Conservation (phyloP, 2,888 invertebrate species). For the Dicyrtomina minuta region DNA sequence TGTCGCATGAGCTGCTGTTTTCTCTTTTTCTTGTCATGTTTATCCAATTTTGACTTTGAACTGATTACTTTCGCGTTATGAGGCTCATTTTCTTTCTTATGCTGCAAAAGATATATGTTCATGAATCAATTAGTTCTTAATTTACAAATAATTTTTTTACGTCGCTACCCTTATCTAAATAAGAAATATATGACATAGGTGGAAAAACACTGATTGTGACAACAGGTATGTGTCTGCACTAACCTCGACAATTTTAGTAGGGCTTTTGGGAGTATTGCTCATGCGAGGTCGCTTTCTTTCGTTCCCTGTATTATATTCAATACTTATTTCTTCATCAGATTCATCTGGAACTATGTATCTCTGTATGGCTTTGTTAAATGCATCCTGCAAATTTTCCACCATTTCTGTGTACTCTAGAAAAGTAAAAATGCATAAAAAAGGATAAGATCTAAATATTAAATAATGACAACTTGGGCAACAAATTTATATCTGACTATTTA, state of each 20-base stretch:
- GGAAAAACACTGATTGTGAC: no score
- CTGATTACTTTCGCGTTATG: constrained; percentile 26
- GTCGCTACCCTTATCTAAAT: no score
- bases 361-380: constrained; percentile 77
- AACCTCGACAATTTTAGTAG: constrained; percentile 23
- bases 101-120: constrained; percentile 27
- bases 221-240: background rate
- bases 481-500: background rate
- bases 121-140: no score
- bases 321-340: constrained; percentile 61
- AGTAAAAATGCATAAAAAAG: constrained; percentile 30
- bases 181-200: no score
- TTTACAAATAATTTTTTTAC: no score
- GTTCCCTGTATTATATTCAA: constrained; percentile 52
- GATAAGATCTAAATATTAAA: background rate
- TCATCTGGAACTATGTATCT: constrained; percentile 75
- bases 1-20: constrained; percentile 56
- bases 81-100: constrained; percentile 49
- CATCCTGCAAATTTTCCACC: constrained; percentile 79
- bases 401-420: constrained; percentile 79
- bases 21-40: constrained; percentile 54
- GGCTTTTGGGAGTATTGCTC: constrained; percentile 3
- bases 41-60: constrained; percentile 54
- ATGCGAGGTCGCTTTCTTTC: constrained; percentile 21
- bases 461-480: background rate